Conservation (phyloP, 2,797 vertebrate genomes). For the Trichosurus vulpecula region DNA sequence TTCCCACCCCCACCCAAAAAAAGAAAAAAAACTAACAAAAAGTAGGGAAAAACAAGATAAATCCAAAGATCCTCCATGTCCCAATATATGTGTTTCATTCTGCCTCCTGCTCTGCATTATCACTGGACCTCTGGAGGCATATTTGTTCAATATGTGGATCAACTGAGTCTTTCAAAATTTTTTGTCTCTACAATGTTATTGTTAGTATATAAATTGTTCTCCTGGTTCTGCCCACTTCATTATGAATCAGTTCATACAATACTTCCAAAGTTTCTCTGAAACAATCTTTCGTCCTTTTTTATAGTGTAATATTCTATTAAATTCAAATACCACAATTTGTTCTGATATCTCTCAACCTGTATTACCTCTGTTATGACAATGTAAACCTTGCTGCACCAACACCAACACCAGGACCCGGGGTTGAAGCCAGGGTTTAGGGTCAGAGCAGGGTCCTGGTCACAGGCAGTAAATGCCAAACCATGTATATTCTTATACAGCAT, state of each 20-base stretch:
- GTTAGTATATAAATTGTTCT: not conserved
- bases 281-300: not conserved
- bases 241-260: not conserved
- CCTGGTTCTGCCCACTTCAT: not conserved
- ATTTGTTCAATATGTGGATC: not conserved
- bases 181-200: not conserved
- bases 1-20: not conserved
- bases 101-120: not conserved
- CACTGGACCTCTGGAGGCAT: not conserved
- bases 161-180: not conserved
- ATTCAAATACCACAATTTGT: not conserved
- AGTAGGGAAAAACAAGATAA: not conserved
- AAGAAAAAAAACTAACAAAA: not conserved
- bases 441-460: not conserved
- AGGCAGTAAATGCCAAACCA: not conserved
- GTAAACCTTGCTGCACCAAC: not conserved
- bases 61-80: not conserved
- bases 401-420: not conserved
- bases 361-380: not conserved
- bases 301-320: not conserved
- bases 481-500: not conserved
- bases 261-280: not conserved
- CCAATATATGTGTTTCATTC: not conserved
- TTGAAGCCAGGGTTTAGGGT: not conserved
- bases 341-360: not conserved